Base-by-base conservation (phyloP, 2,797 vertebrate species). In the Lithobates sylvaticus region DNA sequence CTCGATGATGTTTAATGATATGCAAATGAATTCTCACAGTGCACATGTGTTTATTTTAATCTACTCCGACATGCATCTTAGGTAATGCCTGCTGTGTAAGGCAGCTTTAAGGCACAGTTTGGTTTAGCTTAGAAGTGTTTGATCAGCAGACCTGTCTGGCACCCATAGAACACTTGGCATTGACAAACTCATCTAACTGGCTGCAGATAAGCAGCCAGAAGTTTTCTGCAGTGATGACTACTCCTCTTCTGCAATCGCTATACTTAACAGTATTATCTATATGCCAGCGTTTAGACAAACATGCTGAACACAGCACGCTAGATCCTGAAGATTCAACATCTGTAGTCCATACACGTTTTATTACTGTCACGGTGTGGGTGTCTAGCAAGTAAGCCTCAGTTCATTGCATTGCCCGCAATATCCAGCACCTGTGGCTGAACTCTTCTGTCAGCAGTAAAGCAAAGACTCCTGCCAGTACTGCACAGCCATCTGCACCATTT, bases 371-470 rank as follows among this genome's bases (percentile, higher is more conserved):
- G 10, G 54, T 61, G n/a, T 54, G 50, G 50, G 50, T 54, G 16
- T 54, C n/a, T 65, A 65, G n/a, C n/a, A 9, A 13, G 65, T 29
- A 67, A 67, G 65, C 13, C 3, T 67, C 10, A 29, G n/a, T 67
- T 67, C 12, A 26, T 9, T 15, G 65, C 27, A 67, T 21, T 58
- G 16, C 12, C 50, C 3, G 61, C 36, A 18, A 21, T 84, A 78
- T 0, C 0, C 74, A 16, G 42, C 77, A 16, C 4, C 21, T 76
- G 74, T 88, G 68, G 44, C 29, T 12, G 18, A 88, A 88, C 82
- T 5, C 32, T 77, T 75, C 7, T 47, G 76, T 76, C 39, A 86
- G 44, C 36, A 84, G 79, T 88, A 73, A 83, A 78, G 84, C 64
- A 87, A 54, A 36, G 16, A 21, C 32, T 18, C 27, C 42, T 34